Percentiles rank a stretch among this genome's conserved stretches.
phyloP scores from a whole-genome alignment of 2,113 vertebrate genomes.

The Leucosticte australis region DNA sequence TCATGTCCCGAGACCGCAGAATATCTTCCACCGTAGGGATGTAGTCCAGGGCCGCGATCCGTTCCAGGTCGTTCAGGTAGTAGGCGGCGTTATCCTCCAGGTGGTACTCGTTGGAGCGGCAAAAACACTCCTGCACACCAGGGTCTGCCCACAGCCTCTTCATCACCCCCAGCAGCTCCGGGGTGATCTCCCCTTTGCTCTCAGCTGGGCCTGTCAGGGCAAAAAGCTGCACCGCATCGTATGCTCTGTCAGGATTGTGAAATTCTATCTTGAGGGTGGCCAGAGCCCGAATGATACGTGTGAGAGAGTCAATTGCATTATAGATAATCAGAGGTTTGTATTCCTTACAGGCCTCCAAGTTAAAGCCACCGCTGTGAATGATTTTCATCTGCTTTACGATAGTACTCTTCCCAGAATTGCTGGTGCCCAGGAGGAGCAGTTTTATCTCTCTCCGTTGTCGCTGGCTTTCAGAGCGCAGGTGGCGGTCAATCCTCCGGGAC shows the following conservation, averaged over 20 bases:
- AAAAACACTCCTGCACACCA: constrained; percentile 94
- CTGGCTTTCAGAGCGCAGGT: constrained; percentile 97
- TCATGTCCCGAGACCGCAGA: constrained; percentile 98
- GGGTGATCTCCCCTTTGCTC: constrained; percentile 97
- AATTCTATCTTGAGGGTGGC: constrained; percentile 96
- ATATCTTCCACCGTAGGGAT: constrained; percentile 98
- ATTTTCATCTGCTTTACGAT: constrained; percentile 99
- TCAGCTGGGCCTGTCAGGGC: constrained; percentile 94
- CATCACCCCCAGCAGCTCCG: constrained; percentile 95
- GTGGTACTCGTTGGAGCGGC: constrained; percentile 97
- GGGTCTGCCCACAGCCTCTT: constrained; percentile 94
- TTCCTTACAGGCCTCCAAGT: constrained; percentile 97
- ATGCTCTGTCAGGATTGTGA: constrained; percentile 94
- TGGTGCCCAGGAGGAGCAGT: constrained; percentile 94
- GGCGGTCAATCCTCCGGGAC: constrained; percentile 97
- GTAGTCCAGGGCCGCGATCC: constrained; percentile 92
- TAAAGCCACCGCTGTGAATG: constrained; percentile 97
- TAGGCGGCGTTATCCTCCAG: constrained; percentile 98
- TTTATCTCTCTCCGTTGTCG: constrained; percentile 97
- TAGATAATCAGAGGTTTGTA: constrained; percentile 98
- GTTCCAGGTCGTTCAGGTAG: constrained; percentile 96
- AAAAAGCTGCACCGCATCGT: constrained; percentile 96
- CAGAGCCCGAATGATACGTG: constrained; percentile 95
- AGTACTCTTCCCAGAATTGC: constrained; percentile 98
- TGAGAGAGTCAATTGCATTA: constrained; percentile 98